A percentile compares a stretch with the other conserved stretches of the same genome.
Conservation (phyloP, 2,113 vertebrate species). For the Pelobates fuscus region DNA sequence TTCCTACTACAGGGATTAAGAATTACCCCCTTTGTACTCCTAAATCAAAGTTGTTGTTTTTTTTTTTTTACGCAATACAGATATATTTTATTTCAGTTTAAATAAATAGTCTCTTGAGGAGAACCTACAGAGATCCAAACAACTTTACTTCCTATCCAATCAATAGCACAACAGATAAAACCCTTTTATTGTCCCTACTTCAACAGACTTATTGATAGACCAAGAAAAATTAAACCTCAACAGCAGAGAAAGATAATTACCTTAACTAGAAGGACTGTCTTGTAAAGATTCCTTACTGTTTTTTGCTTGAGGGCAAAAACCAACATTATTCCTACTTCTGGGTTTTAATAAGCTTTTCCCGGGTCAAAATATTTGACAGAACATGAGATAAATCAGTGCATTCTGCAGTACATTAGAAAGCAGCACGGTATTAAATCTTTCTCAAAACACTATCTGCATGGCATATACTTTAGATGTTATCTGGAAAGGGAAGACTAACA, state of each 20-base stretch:
- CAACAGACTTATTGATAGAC: conserved; percentile 54
- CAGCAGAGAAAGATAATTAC: conserved; percentile 30
- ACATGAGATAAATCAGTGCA: background rate
- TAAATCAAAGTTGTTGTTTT: conserved; percentile 69
- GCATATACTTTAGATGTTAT: too few species aligned
- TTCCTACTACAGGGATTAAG: conserved; percentile 74
- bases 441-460: too few species aligned
- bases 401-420: background rate
- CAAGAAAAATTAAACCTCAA: conserved; percentile 55
- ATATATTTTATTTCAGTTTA: conserved; percentile 55
- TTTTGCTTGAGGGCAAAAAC: background rate
- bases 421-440: background rate
- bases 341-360: background rate
- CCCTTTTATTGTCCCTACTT: conserved; percentile 52
- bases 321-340: background rate
- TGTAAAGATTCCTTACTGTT: background rate
- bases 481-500: too few species aligned
- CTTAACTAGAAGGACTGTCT: conserved; percentile 4
- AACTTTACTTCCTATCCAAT: conserved; percentile 56
- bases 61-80: conserved; percentile 56
- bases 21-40: conserved; percentile 67
- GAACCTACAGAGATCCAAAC: conserved; percentile 51
- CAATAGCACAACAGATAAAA: conserved; percentile 61
- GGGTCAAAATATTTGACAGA: background rate
- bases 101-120: conserved; percentile 65